Evolutionary conservation across 2,113 vertebrate genomes (phyloP).

Genomic region (Turdus rufiventris): DNA sequence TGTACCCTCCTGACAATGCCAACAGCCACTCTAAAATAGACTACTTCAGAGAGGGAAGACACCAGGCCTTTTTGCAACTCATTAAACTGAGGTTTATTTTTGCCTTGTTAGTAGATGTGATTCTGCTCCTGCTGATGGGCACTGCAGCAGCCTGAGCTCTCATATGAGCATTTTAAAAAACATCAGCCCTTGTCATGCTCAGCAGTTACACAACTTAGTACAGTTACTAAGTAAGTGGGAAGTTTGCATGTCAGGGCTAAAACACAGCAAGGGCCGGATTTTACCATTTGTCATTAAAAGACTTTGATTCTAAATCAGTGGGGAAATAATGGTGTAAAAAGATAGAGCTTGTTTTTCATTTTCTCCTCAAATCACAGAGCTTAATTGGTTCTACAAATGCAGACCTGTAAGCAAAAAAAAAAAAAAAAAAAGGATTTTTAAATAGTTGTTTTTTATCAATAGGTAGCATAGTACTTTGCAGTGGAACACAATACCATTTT

Average conservation of each 20-base stretch:
- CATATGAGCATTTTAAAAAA: not conserved
- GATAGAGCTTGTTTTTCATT: not conserved
- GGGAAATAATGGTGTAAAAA: not conserved
- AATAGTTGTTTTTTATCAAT: not conserved
- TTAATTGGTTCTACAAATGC: not conserved
- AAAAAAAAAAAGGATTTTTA: not conserved
- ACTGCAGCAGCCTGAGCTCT: not conserved
- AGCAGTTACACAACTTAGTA: not conserved
- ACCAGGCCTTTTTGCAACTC: constrained; percentile 40
- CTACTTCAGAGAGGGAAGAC: constrained; percentile 6
- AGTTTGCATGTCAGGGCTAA: not conserved
- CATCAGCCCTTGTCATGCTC: not conserved
- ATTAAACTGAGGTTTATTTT: constrained; percentile 37
- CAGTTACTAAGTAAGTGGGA: not conserved
- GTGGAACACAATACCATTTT: not conserved
- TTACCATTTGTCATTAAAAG: not conserved
- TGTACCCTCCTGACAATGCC: constrained; percentile 22
- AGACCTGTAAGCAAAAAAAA: not conserved
- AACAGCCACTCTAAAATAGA: constrained; percentile 56
- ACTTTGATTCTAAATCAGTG: not conserved
- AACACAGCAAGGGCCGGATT: not conserved
- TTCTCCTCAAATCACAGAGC: not conserved
- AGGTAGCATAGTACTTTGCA: not conserved
- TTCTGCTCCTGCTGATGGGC: not conserved
- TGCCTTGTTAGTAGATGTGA: constrained; percentile 29